A percentile compares a stretch with the other conserved stretches of the same genome.
Conservation (phyloP, 2,113 vertebrate genomes). For the Dromiciops gliroides region DNA sequence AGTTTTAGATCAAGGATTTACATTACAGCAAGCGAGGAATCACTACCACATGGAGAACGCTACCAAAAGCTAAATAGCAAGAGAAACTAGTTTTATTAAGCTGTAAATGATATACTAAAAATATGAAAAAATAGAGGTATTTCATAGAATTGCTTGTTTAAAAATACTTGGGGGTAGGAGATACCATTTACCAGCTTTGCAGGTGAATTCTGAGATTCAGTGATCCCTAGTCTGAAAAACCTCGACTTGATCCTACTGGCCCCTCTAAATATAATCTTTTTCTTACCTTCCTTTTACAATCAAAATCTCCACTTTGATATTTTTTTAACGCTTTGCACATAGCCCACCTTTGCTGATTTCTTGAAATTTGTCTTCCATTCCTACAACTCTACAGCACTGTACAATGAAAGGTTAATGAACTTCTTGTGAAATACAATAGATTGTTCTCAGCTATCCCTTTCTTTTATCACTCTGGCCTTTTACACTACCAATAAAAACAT, state of each 20-base stretch:
- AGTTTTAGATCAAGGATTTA: slow-evolving; percentile 24
- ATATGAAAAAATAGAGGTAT: background rate
- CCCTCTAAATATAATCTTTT: background rate
- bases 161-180: background rate
- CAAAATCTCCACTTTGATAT: background rate
- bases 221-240: background rate
- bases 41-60: background rate
- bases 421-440: background rate
- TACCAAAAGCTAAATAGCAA: background rate
- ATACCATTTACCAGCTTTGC: background rate
- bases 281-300: background rate
- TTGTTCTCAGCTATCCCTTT: background rate
- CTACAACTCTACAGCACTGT: background rate
- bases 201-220: background rate
- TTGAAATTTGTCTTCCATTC: background rate
- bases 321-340: background rate
- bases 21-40: slow-evolving; percentile 12
- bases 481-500: background rate
- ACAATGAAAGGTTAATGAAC: background rate
- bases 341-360: background rate
- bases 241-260: background rate
- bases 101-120: background rate
- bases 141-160: background rate
- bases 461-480: background rate
- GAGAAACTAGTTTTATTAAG: background rate